phyloP scores from a whole-genome alignment of 2,888 invertebrate species.

The Kryphioiulus occultus region DNA sequence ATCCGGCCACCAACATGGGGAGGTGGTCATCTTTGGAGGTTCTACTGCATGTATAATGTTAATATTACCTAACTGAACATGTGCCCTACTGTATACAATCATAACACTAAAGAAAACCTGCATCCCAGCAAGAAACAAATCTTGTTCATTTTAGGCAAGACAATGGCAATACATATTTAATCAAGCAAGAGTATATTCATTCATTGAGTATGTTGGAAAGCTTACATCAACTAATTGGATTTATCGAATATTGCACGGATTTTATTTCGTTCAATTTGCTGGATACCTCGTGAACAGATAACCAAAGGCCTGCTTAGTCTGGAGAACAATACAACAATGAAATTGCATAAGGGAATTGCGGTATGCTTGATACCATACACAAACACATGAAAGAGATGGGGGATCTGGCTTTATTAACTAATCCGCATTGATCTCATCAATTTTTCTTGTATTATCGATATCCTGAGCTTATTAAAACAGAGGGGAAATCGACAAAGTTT shows the following conservation, averaged over 20 bases:
- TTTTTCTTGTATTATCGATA: conserved; percentile 22
- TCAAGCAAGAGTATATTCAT: not conserved
- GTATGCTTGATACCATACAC: conserved; percentile 19
- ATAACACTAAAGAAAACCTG: too few species aligned
- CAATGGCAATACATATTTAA: not conserved
- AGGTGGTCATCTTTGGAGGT: too few species aligned
- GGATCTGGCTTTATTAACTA: conserved; percentile 19
- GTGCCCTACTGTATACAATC: too few species aligned
- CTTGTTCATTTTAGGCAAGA: not conserved
- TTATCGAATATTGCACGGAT: conserved; percentile 11
- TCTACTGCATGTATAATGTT: too few species aligned
- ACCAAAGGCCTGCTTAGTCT: not conserved
- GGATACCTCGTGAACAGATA: not conserved
- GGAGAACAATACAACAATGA: not conserved
- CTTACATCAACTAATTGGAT: not conserved
- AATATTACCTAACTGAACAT: too few species aligned
- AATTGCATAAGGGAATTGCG: conserved; percentile 10
- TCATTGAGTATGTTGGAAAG: not conserved
- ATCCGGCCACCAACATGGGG: too few species aligned
- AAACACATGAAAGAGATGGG: conserved; percentile 32
- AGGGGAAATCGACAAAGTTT: not conserved
- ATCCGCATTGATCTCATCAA: conserved; percentile 42
- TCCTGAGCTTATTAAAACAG: not conserved
- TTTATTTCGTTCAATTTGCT: not conserved
- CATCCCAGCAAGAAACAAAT: not conserved